Conservation (phyloP, 2,888 invertebrate species). For the Beris chalybata region DNA sequence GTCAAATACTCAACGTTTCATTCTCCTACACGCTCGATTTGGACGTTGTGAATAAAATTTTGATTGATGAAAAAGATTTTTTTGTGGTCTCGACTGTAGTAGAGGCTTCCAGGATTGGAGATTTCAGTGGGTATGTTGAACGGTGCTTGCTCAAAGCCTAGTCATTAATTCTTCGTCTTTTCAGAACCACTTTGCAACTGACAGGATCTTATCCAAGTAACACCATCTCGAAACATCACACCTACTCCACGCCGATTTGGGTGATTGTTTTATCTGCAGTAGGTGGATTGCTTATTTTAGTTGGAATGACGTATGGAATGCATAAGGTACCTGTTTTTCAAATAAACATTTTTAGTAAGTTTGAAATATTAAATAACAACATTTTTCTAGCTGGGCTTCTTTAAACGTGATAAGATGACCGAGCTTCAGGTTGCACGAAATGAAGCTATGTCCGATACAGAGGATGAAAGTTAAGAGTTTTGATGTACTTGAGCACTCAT, state of each 20-base stretch:
- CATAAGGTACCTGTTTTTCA: slow-evolving; percentile 47
- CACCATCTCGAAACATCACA: slow-evolving; percentile 53
- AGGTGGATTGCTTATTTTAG: slow-evolving; percentile 54
- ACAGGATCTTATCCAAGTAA: slow-evolving; percentile 51
- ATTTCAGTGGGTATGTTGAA: slow-evolving; percentile 41
- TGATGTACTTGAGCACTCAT: too few relatives aligned
- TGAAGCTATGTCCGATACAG: slow-evolving; percentile 1
- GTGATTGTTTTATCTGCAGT: slow-evolving; percentile 55
- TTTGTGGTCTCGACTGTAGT: slow-evolving; percentile 51
- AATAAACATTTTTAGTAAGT: not conserved
- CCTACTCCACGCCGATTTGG: slow-evolving; percentile 54
- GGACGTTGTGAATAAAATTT: slow-evolving; percentile 52
- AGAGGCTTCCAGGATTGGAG: slow-evolving; percentile 48
- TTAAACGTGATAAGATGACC: slow-evolving; percentile 57
- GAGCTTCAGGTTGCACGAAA: slow-evolving; percentile 49
- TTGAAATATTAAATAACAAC: not conserved
- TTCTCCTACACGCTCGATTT: slow-evolving; percentile 51
- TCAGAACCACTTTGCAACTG: slow-evolving; percentile 45
- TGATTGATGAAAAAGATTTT: slow-evolving; percentile 54
- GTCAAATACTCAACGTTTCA: slow-evolving; percentile 48
- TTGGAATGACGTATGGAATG: slow-evolving; percentile 53
- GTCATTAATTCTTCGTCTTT: slow-evolving; percentile 2
- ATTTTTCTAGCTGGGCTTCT: slow-evolving; percentile 58
- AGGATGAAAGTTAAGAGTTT: too few relatives aligned
- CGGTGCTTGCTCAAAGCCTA: too few relatives aligned